Base-by-base conservation (phyloP, 2,797 vertebrate genomes). In the Malurus leucopterus region DNA sequence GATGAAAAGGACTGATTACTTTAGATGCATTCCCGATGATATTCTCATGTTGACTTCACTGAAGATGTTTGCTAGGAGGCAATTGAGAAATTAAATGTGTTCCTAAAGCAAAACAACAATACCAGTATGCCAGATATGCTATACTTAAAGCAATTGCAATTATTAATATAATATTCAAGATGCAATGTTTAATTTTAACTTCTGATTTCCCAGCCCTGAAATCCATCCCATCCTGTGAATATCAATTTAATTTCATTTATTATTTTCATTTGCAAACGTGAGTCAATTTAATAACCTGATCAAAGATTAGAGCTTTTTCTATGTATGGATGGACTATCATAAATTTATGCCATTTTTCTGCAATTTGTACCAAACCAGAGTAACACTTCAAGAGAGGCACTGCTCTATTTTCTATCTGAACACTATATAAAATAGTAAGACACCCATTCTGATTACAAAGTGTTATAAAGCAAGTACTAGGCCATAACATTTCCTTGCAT, bases 101-200 rank as follows among this genome's bases (percentile, higher is more conserved):
- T 88, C 11, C 53, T 65, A 63, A 90, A 71, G 65, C 43, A 65
- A 88, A 84, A 47, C 36, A 86, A 26, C 51, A 82, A 71, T 38
- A 71, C 3, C 21, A n/a, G 32, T 38, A 51, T 30, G 24, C 13
- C 29, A 55, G 41, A 82, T 59, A 83, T 40, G 26, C 29, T 65
- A 69, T 22, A 83, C 13, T 80, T 90, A 53, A 63, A 87, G 41
- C 27, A 94, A 62, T 58, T 84, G 18, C 38, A 70, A 71, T 73
- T 79, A 80, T 80, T 83, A 90, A 86, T 58, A 46, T 82, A 91
- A 61, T 71, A 80, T 89, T 77, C 74, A 94, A 21, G 12, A 44
- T 40, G 46, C 27, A 78, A 22, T 32, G 23, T 68, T 91, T 71
- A 26, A 23, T 68, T 87, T 50, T 65, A 61, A 69, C 18, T 57